Conservation (phyloP, 2,113 vertebrate genomes). For the Leucopsar rothschildi region DNA sequence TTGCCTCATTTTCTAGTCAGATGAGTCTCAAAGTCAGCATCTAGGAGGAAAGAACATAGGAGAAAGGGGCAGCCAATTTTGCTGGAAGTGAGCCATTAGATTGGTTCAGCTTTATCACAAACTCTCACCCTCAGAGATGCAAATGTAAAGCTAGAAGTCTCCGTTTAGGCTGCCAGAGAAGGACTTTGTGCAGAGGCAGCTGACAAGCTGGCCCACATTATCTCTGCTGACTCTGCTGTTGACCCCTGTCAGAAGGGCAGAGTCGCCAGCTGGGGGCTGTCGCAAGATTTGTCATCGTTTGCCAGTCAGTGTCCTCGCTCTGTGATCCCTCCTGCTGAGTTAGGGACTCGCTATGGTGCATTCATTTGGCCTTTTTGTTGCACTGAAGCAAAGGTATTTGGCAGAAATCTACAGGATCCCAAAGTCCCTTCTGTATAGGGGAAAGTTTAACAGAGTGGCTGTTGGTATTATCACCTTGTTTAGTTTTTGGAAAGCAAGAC, state of each 20-base stretch:
- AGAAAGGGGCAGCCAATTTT: not conserved
- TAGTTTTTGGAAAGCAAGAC: not conserved
- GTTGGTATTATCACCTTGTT: not conserved
- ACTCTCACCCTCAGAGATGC: not conserved
- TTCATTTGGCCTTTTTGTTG: not conserved
- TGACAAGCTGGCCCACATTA: not conserved
- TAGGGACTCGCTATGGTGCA: not conserved
- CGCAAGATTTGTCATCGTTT: conserved; percentile 20
- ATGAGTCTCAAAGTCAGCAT: not conserved
- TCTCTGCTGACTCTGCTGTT: conserved; percentile 41
- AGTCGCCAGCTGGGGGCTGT: conserved; percentile 32
- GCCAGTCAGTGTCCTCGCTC: not conserved
- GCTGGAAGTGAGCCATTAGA: not conserved
- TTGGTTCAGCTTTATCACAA: not conserved
- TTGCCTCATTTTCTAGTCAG: not conserved
- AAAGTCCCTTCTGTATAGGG: not conserved
- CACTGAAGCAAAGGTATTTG: not conserved
- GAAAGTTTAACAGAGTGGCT: not conserved
- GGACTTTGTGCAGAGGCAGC: conserved; percentile 15
- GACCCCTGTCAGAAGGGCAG: conserved; percentile 53
- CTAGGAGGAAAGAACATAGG: not conserved
- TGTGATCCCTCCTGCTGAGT: conserved; percentile 29
- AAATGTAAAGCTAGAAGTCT: not conserved
- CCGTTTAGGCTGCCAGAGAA: not conserved
- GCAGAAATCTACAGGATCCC: not conserved